Conservation (phyloP, 2,797 vertebrate species). For the Catharus ustulatus region DNA sequence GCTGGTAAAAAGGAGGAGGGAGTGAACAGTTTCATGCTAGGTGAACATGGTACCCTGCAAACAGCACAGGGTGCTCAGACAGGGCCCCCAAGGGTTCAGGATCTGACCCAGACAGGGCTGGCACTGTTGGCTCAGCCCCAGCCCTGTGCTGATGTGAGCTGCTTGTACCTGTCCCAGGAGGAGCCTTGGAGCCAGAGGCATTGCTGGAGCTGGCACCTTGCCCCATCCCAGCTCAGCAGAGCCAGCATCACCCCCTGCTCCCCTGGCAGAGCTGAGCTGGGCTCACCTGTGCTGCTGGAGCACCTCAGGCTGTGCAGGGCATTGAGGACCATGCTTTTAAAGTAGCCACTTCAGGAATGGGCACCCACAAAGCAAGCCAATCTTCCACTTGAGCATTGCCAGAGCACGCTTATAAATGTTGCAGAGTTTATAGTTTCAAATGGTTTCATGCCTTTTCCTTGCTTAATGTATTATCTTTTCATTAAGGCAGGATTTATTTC, state of each 20-base stretch:
- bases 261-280: neutral
- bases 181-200: neutral
- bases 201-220: neutral
- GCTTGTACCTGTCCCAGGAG: neutral
- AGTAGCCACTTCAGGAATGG: neutral
- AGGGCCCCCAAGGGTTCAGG: neutral
- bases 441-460: neutral
- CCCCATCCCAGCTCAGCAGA: neutral
- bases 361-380: neutral
- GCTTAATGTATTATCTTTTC: neutral
- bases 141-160: neutral
- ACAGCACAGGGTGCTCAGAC: neutral
- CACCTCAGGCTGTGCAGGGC: neutral
- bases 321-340: neutral
- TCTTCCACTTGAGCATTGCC: neutral
- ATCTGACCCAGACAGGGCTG: neutral
- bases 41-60: neutral
- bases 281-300: neutral
- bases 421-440: neutral
- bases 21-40: neutral
- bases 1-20: neutral
- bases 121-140: neutral
- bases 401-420: neutral
- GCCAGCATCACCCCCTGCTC: neutral
- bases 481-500: slow-evolving; percentile 3